Conservation (phyloP, 2,797 vertebrate genomes). For the Adrianichthys oophorus region DNA sequence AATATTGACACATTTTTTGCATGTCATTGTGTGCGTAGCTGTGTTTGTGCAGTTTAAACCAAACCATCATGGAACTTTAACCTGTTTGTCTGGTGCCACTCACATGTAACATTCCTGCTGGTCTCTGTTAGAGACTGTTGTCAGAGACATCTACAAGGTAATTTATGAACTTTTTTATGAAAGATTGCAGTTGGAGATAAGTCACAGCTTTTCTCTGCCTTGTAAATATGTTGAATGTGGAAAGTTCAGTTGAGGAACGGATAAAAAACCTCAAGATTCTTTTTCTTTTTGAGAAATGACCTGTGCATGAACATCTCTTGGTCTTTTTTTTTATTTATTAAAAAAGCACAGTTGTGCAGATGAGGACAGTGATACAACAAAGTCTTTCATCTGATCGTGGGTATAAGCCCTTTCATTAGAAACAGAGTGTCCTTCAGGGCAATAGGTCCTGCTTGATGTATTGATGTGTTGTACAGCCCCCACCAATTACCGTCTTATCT, state of each 20-base stretch:
- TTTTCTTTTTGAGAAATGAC: slow-evolving; percentile 9
- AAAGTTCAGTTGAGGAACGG: slow-evolving; percentile 38
- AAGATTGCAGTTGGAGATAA: slow-evolving; percentile 41
- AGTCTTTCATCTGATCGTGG: slow-evolving; percentile 2
- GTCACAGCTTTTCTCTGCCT: slow-evolving; percentile 45
- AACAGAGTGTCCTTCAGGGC: slow-evolving; percentile 3
- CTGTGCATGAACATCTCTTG: slow-evolving; percentile 13
- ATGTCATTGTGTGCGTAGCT: slow-evolving; percentile 2
- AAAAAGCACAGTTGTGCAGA: background rate
- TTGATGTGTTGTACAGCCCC: slow-evolving; percentile 28
- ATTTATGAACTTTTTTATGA: slow-evolving; percentile 56
- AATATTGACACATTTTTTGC: slow-evolving; percentile 2
- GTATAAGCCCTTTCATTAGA: slow-evolving; percentile 24
- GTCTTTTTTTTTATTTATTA: slow-evolving; percentile 1
- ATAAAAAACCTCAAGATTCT: slow-evolving; percentile 18
- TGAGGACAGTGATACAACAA: slow-evolving; percentile 14
- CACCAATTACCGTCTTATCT: slow-evolving; percentile 19
- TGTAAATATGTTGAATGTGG: slow-evolving; percentile 37
- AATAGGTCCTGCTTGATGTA: slow-evolving; percentile 21
- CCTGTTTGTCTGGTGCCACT: slow-evolving; percentile 29
- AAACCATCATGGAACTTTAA: slow-evolving; percentile 8
- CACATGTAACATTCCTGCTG: slow-evolving; percentile 52
- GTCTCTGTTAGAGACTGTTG: slow-evolving; percentile 43
- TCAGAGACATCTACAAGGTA: slow-evolving; percentile 41
- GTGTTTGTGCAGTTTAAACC: slow-evolving; percentile 11